These are phyloP conservation scores for Paragorgia papillata DNA, from an alignment of 92 coral and sea anemone genomes.

Conservation along the genomic window DNA sequence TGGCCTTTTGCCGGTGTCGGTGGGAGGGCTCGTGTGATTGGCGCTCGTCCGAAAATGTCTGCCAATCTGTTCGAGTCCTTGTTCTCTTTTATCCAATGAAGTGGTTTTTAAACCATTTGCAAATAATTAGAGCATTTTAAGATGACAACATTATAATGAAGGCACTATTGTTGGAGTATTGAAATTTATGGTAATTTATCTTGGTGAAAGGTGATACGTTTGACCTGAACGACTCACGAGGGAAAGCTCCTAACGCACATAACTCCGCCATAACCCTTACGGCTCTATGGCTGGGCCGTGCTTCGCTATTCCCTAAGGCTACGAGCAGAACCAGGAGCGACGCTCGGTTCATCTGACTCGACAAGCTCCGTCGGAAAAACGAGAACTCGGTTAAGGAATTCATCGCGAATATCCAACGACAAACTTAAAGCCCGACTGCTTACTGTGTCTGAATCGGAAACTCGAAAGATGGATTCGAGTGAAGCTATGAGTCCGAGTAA, in stretches of 20 bases:
- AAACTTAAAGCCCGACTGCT: slow-evolving; percentile 95
- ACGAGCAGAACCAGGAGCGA: no score
- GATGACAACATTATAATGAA: slow-evolving; percentile 98
- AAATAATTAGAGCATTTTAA: slow-evolving; percentile 98
- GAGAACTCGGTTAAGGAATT: slow-evolving; percentile 50
- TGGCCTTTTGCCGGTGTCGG: slow-evolving; percentile 9
- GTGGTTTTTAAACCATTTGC: slow-evolving; percentile 64
- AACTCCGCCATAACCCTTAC: slow-evolving; percentile 17
- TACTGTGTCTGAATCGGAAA: slow-evolving; percentile 90
- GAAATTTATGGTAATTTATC: slow-evolving; percentile 96
- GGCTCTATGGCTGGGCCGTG: slow-evolving; percentile 16
- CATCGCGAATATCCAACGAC: slow-evolving; percentile 73
- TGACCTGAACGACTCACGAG: slow-evolving; percentile 37
- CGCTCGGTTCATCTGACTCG: not conserved
- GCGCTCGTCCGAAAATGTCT: not conserved
- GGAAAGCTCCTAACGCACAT: slow-evolving; percentile 73
- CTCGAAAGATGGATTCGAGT: slow-evolving; percentile 91
- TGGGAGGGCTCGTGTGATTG: slow-evolving; percentile 10
- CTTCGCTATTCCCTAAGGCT: slow-evolving; percentile 86
- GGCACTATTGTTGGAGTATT: slow-evolving; percentile 98
- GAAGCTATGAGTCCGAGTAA: slow-evolving; percentile 74
- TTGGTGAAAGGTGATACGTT: slow-evolving; percentile 95
- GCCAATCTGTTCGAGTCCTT: slow-evolving; percentile 18
- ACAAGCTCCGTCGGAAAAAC: slow-evolving; percentile 9
- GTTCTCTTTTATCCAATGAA: not conserved